phyloP scores from a whole-genome alignment of 1,140 invertebrate genomes.

The Solenopsis invicta region DNA sequence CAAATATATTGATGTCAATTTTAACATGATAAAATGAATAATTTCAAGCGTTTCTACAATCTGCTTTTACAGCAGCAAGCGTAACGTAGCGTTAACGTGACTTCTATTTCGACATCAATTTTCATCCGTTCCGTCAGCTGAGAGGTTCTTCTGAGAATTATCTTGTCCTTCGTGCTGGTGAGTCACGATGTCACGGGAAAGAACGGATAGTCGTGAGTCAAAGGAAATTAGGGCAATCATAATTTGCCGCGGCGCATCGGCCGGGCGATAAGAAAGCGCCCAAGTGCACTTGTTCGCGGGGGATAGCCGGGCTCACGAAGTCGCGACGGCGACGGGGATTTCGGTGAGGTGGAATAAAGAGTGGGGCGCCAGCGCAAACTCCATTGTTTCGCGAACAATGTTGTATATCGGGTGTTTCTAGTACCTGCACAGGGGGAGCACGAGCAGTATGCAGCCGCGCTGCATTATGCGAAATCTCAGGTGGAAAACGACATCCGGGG shows the following conservation, averaged over 20 bases:
- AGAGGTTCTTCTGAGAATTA: slow-evolving; percentile 48
- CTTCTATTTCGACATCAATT: slow-evolving; percentile 28
- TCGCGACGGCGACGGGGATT: slow-evolving; percentile 5
- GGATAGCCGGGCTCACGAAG: slow-evolving; percentile 37
- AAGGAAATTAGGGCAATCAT: slow-evolving; percentile 80
- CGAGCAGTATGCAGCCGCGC: slow-evolving; percentile 14
- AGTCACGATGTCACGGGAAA: slow-evolving; percentile 51
- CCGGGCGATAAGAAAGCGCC: slow-evolving; percentile 76
- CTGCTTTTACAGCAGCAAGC: slow-evolving; percentile 6
- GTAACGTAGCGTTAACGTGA: slow-evolving; percentile 37
- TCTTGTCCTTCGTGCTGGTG: slow-evolving; percentile 45
- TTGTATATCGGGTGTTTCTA: slow-evolving; percentile 71
- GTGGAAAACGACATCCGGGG: slow-evolving; percentile 38
- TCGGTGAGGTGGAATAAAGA: slow-evolving; percentile 14
- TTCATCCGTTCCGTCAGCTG: slow-evolving; percentile 16
- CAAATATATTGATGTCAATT: background rate
- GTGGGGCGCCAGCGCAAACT: slow-evolving; percentile 15
- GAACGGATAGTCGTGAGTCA: slow-evolving; percentile 63
- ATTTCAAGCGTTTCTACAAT: background rate
- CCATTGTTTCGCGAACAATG: slow-evolving; percentile 79
- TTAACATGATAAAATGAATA: background rate
- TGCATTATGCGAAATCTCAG: slow-evolving; percentile 56
- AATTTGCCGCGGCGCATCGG: slow-evolving; percentile 73
- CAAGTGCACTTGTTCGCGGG: slow-evolving; percentile 75
- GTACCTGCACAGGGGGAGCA: slow-evolving; percentile 19